Conservation (phyloP, 2,113 vertebrate genomes). For the Mustela lutreola region DNA sequence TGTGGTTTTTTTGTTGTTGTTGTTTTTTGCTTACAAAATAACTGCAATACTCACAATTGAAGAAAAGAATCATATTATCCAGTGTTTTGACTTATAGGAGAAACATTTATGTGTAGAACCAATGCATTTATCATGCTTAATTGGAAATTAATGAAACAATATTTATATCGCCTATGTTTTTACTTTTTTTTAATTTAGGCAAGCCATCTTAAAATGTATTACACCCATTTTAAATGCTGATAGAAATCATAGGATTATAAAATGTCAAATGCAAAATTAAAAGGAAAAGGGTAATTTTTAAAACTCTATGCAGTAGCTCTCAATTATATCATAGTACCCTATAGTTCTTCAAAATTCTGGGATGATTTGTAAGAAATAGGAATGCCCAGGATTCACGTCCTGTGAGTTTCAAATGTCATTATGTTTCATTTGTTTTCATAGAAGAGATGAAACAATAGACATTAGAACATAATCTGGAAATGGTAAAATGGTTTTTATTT, state of each 20-base stretch:
- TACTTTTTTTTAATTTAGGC: constrained; percentile 29
- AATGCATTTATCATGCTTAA: constrained; percentile 77
- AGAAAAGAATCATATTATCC: constrained; percentile 50
- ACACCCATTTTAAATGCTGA: constrained; percentile 61
- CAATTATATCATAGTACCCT: not conserved
- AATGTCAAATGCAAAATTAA: constrained; percentile 67
- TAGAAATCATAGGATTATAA: constrained; percentile 63
- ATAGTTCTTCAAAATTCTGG: not conserved
- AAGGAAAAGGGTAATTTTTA: constrained; percentile 55
- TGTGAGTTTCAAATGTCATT: not conserved
- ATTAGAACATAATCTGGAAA: constrained; percentile 33
- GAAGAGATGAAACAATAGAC: constrained; percentile 58
- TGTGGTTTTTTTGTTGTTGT: not conserved
- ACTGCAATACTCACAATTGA: constrained; percentile 27
- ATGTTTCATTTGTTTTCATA: not conserved
- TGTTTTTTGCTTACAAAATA: constrained; percentile 62
- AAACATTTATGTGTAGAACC: constrained; percentile 63
- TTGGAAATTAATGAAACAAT: constrained; percentile 77
- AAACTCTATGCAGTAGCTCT: not conserved
- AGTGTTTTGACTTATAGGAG: constrained; percentile 58
- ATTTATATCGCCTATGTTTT: constrained; percentile 32
- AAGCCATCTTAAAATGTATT: constrained; percentile 65
- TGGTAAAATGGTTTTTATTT: constrained; percentile 50
- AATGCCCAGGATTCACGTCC: not conserved
- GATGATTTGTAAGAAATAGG: not conserved